Evolutionary conservation across 2,113 vertebrate genomes (phyloP).

Genomic region (Percopsis transmontana): DNA sequence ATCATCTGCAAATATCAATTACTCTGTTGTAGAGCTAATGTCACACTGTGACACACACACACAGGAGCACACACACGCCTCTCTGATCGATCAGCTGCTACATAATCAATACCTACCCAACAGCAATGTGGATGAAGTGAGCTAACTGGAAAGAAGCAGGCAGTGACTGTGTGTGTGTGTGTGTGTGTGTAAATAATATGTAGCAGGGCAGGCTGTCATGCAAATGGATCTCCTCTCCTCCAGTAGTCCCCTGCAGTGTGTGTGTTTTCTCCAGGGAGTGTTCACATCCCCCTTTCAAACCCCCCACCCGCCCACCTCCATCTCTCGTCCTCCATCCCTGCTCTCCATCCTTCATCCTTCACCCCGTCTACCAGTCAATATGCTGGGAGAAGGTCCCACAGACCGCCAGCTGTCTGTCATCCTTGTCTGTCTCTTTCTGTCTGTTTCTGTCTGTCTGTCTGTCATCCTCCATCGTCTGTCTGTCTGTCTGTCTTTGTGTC

Average conservation of each 20-base stretch:
- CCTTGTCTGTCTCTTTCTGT: neutral
- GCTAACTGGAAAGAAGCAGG: conserved; percentile 62
- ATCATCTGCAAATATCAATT: conserved; percentile 78
- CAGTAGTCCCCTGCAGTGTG: conserved; percentile 69
- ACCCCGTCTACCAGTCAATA: conserved; percentile 72
- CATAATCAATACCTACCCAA: conserved; percentile 74
- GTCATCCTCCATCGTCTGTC: neutral
- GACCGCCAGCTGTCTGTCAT: conserved; percentile 56
- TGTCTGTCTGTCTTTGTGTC: neutral
- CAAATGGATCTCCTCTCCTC: too few relatives aligned
- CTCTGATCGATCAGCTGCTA: conserved; percentile 81
- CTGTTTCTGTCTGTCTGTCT: neutral
- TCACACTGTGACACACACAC: conserved; percentile 80
- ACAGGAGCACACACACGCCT: conserved; percentile 79
- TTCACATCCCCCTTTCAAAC: conserved; percentile 44
- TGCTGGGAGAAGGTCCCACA: conserved; percentile 57
- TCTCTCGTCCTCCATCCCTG: conserved; percentile 37
- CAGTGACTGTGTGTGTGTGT: conserved; percentile 7
- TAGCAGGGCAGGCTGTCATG: conserved; percentile 19
- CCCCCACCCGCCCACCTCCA: conserved; percentile 40
- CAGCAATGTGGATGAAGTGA: conserved; percentile 77
- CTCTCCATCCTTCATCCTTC: conserved; percentile 44
- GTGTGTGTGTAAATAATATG: conserved; percentile 15
- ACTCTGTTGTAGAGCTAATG: conserved; percentile 76
- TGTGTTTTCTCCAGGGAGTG: conserved; percentile 64